Percentiles rank a stretch among this genome's conserved stretches.
Conservation (phyloP, 2,113 vertebrate species). For the Psephotus haematonotus region DNA sequence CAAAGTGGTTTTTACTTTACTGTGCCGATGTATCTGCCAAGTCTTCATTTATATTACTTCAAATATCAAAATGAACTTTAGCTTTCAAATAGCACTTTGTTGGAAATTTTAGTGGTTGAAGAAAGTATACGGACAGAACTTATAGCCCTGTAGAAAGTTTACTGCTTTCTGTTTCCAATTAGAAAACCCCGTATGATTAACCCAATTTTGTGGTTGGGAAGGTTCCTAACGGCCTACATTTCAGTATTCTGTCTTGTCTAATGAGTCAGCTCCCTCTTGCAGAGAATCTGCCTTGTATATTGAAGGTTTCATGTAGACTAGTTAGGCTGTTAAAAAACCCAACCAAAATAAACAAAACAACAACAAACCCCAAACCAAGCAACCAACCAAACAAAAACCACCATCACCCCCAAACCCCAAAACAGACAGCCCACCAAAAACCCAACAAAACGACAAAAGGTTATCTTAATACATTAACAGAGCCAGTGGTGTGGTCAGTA, state of each 20-base stretch:
- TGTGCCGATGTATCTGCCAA: not conserved
- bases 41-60: not conserved
- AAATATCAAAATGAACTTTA: not conserved
- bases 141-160: not conserved
- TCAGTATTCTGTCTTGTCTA: not conserved
- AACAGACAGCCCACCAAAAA: not conserved
- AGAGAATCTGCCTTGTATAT: not conserved
- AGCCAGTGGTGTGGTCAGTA: not conserved
- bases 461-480: not conserved
- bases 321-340: not conserved
- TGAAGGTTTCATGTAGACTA: not conserved
- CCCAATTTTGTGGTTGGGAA: not conserved
- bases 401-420: not conserved
- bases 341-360: not conserved
- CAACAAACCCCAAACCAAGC: not conserved
- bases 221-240: not conserved
- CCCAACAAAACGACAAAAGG: accelerated
- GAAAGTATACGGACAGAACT: not conserved
- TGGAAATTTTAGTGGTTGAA: not conserved
- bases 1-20: not conserved
- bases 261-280: not conserved
- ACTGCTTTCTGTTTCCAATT: not conserved
- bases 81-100: not conserved
- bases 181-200: not conserved
- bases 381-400: not conserved